Base-by-base conservation (phyloP, 2,797 vertebrate genomes). In the Galaxias olidus region DNA sequence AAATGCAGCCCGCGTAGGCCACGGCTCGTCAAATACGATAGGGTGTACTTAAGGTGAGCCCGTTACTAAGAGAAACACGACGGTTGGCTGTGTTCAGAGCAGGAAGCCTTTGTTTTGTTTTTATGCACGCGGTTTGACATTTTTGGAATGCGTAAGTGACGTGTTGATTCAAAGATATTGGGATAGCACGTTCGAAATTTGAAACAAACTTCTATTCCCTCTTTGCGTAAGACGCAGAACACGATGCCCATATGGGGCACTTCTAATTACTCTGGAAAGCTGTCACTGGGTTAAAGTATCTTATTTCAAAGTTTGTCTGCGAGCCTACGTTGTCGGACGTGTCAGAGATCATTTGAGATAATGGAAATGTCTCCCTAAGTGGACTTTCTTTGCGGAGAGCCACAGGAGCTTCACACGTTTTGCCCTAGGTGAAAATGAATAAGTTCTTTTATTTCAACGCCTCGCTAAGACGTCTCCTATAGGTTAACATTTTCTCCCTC, bases 401-500 rank as follows among this genome's bases (percentile, higher is more conserved):
- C 59, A 42, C 45, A 45, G 50, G 64, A 78, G 73, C 61, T 69
- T 82, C 75, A 66, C 66, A 77, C 74, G 65, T 84, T 81, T n/a
- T 72, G 54, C 20, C 43, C 47, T 43, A 82, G 77, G 69, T 84
- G 77, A 88, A 89, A 91, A 78, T 60, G 71, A 82, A 75, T 66
- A 89, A 75, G 73, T 70, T 73, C 48, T 83, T 78, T 79, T 73
- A 60, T 81, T 83, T 75, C 58, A 74, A 75, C 79, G 88, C 77
- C 77, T 86, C 77, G 72, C 71, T 70, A 79, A 86, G 70, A 76
- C 15, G 87, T 89, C 48, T 74, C 14, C 72, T 88, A 91, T 85
- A 87, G 73, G 89, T 88, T 73, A 87, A 74, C 72, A 79, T 88
- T 90, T 90, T 78, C 82, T 80, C 81, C 82, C 84, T 92, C 84